These are phyloP conservation scores for Enteromius argenteus DNA, from an alignment of 2,797 vertebrate genomes.

Conservation along the genomic window DNA sequence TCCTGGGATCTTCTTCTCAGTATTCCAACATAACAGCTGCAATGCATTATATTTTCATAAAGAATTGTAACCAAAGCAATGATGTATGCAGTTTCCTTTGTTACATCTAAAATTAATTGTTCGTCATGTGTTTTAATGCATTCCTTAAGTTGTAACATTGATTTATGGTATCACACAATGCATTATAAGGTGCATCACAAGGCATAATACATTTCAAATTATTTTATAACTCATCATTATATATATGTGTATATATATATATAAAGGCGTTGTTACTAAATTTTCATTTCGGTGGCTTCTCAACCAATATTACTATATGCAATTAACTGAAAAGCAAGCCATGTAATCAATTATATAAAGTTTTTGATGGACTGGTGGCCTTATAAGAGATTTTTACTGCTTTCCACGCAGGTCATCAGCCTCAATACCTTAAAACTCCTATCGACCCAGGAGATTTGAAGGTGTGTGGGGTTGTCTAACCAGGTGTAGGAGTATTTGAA, in stretches of 20 bases:
- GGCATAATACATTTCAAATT: not conserved
- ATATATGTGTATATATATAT: not conserved
- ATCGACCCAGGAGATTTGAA: not conserved
- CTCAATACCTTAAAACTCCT: not conserved
- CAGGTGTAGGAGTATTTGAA: conserved; percentile 15
- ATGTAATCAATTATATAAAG: too few relatives aligned
- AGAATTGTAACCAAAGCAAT: not conserved
- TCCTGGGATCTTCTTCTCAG: too few relatives aligned
- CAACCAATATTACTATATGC: not conserved
- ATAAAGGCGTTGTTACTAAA: not conserved
- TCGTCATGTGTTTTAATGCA: not conserved
- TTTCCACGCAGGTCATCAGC: not conserved
- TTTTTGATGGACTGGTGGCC: not conserved
- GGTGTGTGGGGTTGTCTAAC: conserved; percentile 26
- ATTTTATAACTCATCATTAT: not conserved
- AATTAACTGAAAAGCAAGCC: not conserved
- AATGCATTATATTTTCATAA: not conserved
- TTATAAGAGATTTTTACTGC: conserved; percentile 5
- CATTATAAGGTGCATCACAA: not conserved
- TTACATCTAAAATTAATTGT: not conserved
- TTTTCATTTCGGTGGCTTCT: not conserved
- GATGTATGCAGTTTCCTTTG: not conserved
- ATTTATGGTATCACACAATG: not conserved
- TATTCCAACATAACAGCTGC: too few relatives aligned
- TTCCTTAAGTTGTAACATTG: not conserved